Evolutionary conservation across 1,140 invertebrate species (phyloP), one percentile per base, ranked within the genome.

Genomic region (Scaptodrosophila lebanonensis): DNA sequence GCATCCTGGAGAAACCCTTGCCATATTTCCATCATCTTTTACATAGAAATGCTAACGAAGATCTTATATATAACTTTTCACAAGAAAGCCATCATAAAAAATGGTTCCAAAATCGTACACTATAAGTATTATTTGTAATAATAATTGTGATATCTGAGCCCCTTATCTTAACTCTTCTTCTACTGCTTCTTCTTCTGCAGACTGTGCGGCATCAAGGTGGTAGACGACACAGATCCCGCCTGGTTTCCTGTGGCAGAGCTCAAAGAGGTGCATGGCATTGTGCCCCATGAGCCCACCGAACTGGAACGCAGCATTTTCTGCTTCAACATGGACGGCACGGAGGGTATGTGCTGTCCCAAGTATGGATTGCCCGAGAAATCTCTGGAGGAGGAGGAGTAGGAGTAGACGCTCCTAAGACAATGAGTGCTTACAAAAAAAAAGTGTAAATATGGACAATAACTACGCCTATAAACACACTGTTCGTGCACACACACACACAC

Each of bases 181-280:
- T 7, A 12, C 1, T 6, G 12, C n/a, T 27, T 17, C 2, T 45
- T 22, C 40, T 2, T 13, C 9, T 27, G 0, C 20, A 95, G 94
- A 88, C 89, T 91, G 20, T 92, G 93, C 57, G 93, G 93, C 32
- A 90, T 94, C 56, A 90, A 92, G 6, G 91, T 97, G 25, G 92
- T 97, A 30, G 93, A 95, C n/a, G 94, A 96, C 67, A 94, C 95
- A 44, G 94, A 95, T 83, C 94, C 95, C 53, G 94, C 95, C 7
- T 97, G 95, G 95, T 97, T 97, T 83, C 95, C 95, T 0, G 93
- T 93, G 0, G 92, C 93, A 9, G 95, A 97, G 65, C 88, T 97
- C 0, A 92, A 94, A 66, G 95, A 97, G 75, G 96, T 95, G 82
- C 94, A 97, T 70, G 93, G 93, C 39, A 94, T 97, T 42, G 89